These are phyloP conservation scores for Hemibagrus guttatus DNA, from an alignment of 2,797 vertebrate genomes.

Conservation along the genomic window DNA sequence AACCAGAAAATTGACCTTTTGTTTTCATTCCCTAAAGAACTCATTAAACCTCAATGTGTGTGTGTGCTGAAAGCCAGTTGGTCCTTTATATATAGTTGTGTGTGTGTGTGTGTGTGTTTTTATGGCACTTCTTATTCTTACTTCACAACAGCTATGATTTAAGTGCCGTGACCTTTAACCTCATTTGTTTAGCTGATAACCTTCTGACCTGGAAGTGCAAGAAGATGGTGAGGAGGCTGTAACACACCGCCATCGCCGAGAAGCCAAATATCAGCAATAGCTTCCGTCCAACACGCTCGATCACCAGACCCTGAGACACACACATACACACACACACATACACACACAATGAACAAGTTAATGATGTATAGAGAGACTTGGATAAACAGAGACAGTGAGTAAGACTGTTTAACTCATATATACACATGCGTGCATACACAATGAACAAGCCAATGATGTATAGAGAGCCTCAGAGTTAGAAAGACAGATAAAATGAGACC, in stretches of 20 bases:
- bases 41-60: not conserved
- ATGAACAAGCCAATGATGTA: too few relatives aligned
- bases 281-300: conserved; percentile 85
- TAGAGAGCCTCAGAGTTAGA: too few relatives aligned
- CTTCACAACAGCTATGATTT: too few relatives aligned
- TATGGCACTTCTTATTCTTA: not conserved
- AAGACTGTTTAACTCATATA: not conserved
- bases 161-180: not conserved
- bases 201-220: conserved; percentile 85
- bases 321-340: conserved; percentile 26
- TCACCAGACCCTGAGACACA: conserved; percentile 82
- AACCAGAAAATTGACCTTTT: not conserved
- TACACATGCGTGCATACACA: not conserved
- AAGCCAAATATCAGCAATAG: conserved; percentile 91
- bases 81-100: not conserved
- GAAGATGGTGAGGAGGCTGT: conserved; percentile 83
- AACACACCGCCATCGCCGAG: conserved; percentile 85
- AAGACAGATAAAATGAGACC: too few relatives aligned
- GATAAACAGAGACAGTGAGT: not conserved
- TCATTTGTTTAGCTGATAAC: not conserved
- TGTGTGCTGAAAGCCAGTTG: not conserved
- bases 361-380: not conserved
- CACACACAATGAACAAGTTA: conserved; percentile 1
- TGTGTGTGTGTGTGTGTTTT: not conserved
- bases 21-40: conserved; percentile 9